phyloP scores from a whole-genome alignment of 2,888 invertebrate species.

The Gandaritis pyraliata region DNA sequence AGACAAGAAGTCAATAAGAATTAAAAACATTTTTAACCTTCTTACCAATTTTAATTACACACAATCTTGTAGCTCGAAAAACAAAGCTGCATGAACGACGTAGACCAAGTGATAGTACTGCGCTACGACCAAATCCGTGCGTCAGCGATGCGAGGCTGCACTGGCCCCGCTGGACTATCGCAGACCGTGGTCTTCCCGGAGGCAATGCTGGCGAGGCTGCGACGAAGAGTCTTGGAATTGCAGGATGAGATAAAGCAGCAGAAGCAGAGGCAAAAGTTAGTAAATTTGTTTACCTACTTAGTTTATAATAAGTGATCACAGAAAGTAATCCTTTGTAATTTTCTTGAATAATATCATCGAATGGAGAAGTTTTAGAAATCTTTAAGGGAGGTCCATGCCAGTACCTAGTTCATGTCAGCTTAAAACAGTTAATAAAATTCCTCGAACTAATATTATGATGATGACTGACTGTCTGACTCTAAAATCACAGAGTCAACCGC shows the following conservation, averaged over 20 bases:
- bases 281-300: neutral
- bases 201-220: constrained; percentile 80
- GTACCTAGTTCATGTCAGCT: too few relatives aligned
- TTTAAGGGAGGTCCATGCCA: too few relatives aligned
- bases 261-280: constrained; percentile 84
- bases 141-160: constrained; percentile 70
- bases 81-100: constrained; percentile 91
- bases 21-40: too few relatives aligned
- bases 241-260: constrained; percentile 87
- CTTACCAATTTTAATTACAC: too few relatives aligned
- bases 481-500: constrained; percentile 83
- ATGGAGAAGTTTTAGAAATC: too few relatives aligned
- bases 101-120: constrained; percentile 88
- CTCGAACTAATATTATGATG: too few relatives aligned
- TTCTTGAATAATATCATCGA: too few relatives aligned
- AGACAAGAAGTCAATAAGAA: too few relatives aligned
- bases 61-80: constrained; percentile 84
- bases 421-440: too few relatives aligned
- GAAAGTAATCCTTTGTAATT: too few relatives aligned
- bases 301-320: too few relatives aligned
- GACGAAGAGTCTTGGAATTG: constrained; percentile 86
- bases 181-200: constrained; percentile 87
- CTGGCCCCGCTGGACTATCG: constrained; percentile 67
- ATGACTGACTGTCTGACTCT: too few relatives aligned
- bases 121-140: constrained; percentile 88